Evolutionary conservation across 2,888 invertebrate species (phyloP), one percentile per base, ranked within the genome.

Genomic region (Atrina japonica): DNA sequence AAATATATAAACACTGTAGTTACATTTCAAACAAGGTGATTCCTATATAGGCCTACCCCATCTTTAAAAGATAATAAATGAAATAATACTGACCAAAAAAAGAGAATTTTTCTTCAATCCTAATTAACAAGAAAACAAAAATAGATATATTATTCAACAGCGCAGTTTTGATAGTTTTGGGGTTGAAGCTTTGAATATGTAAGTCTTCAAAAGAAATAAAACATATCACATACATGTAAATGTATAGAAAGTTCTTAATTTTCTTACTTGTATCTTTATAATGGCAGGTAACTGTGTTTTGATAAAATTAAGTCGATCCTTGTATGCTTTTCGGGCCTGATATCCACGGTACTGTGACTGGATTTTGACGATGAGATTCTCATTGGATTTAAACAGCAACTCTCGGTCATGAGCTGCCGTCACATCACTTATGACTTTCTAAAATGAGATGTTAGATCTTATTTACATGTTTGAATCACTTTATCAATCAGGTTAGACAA

Each of bases 331-430:
- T 55, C 94, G 92, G 3, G 92, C 87, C 41, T 94, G 86, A 85
- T 92, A 93, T 18, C 94, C 94, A 77, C 93, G 92, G 61, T 92
- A 92, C 53, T 90, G 89, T 1, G 94, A 93, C 90, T 95, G 94
- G 45, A 94, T 89, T 77, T 90, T 91, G 3, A 92, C 87, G 27
- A 94, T 91, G 66, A 87, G 74, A 88, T 83, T 78, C 65, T 90
- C 88, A 66, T 88, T 88, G 18, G 89, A 80, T 56, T 86, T 80
- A 75, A 89, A 88, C 43, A 90, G 78, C 56, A 87, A 76, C 66
- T 88, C 85, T 58, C 89, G 76, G 76, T 89, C 86, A 59, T 88
- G 81, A 1, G 84, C 84, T 41, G 85, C 84, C 18, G 89, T 90
- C 18, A 89, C 86, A 40, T 88, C 87, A 5, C 84, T 75, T 16